A percentile compares a stretch with the other conserved stretches of the same genome.
Evolutionary conservation across 2,113 vertebrate species (phyloP).

Genomic region (Choloepus hoffmanni): DNA sequence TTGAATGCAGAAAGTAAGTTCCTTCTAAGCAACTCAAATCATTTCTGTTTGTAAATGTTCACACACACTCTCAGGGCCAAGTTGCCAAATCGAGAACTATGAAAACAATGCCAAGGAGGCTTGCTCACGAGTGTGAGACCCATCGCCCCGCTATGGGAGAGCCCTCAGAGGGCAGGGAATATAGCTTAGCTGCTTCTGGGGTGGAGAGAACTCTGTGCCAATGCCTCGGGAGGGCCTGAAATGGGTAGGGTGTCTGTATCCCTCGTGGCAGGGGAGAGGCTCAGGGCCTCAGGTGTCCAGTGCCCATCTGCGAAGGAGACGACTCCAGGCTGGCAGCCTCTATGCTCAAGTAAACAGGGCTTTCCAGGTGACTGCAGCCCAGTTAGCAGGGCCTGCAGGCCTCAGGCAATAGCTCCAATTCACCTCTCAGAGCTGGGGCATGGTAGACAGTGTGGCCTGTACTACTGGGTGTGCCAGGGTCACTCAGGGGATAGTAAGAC

Average conservation of each 20-base stretch:
- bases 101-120: background rate
- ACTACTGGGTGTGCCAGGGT: background rate
- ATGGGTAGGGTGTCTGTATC: background rate
- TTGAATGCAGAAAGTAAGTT: background rate
- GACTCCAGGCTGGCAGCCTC: background rate
- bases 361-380: background rate
- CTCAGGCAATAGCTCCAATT: background rate
- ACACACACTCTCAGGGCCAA: background rate
- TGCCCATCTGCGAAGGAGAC: background rate
- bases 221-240: background rate
- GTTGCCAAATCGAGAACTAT: background rate
- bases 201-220: background rate
- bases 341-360: background rate
- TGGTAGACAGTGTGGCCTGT: background rate
- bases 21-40: background rate
- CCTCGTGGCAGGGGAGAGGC: background rate
- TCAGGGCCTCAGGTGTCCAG: background rate
- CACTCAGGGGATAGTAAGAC: background rate
- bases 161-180: background rate
- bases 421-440: background rate
- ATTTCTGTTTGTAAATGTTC: background rate
- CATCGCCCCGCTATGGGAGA: fast-evolving
- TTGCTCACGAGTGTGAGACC: background rate
- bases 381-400: background rate
- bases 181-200: background rate